Base-by-base conservation (phyloP, 2,888 invertebrate species). In the Monochamus alternatus region DNA sequence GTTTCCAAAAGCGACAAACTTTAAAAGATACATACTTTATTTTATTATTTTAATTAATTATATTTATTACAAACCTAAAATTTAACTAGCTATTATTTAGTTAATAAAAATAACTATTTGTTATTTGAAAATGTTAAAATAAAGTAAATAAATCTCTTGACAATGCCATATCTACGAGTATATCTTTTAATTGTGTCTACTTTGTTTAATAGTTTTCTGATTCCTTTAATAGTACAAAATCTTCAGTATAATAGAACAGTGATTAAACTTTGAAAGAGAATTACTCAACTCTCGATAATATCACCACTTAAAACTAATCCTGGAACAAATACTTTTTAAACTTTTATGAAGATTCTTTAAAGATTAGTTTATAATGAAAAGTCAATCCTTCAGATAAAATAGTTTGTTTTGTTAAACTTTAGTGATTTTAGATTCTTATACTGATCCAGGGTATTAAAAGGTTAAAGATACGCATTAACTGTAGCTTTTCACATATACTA, bases 241-340 rank as follows among this genome's bases (percentile, higher is more conserved):
- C 38, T 38, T 38, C 38, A 38, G 2, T 47, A 47, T 47, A 47
- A 47, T 12, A 47, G 47, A 10, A 47, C 3, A 47, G 12, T 47
- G 47, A 12, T 9, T 47, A 47, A 3, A 47, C 12, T 8, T 47
- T 47, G 5, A 3, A 9, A 47, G 12, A 47, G 47, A 47, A 47
- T 3, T 47, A 47, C 10, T 47, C 9, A 47, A 47, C 12, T 47
- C 47, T 12, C 47, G 55, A 55, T 22, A 22, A 55, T 7, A 55
- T 55, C n/a, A 55, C 55, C 55, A 55, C 55, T 55, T 55, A 3
- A 22, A 51, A 55, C 55, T 55, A 55, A 55, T 55, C 55, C 55
- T 55, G n/a, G n/a, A 55, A 47, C 12, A 47, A 47, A 47, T 12
- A 47, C 7, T 7, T 4, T 38, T 47, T 47, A 47, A 12, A 47